A percentile compares a stretch with the other conserved stretches of the same genome.
Evolutionary conservation across 92 coral and sea anemone genomes (phyloP).

Genomic region (Porites lobata): DNA sequence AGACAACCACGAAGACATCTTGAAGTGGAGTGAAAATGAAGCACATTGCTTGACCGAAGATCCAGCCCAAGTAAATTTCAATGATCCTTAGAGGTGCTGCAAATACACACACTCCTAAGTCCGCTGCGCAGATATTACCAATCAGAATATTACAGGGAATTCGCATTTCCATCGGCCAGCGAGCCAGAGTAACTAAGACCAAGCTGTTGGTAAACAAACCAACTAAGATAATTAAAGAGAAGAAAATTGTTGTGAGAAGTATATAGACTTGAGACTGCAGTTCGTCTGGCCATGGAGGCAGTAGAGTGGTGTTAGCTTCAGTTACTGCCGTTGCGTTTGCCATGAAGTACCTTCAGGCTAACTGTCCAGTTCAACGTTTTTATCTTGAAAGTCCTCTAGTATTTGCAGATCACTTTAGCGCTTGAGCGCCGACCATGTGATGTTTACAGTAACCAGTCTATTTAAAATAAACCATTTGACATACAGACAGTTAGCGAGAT

Average conservation of each 20-base stretch:
- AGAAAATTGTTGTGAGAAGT: slow-evolving; percentile 41
- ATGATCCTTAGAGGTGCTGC: slow-evolving; percentile 65
- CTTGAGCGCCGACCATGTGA: too few relatives aligned
- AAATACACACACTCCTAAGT: slow-evolving; percentile 56
- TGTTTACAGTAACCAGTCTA: too few relatives aligned
- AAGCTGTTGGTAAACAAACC: slow-evolving; percentile 68
- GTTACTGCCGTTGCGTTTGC: not conserved
- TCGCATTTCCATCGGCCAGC: slow-evolving; percentile 64
- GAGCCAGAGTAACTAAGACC: slow-evolving; percentile 63
- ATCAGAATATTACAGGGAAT: slow-evolving; percentile 71
- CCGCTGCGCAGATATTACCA: slow-evolving; percentile 67
- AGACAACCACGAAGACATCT: slow-evolving; percentile 64
- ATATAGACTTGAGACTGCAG: not conserved
- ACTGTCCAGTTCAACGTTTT: too few relatives aligned
- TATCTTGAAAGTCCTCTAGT: too few relatives aligned
- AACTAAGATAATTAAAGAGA: slow-evolving; percentile 45
- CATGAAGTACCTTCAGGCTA: too few relatives aligned
- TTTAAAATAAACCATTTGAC: too few relatives aligned
- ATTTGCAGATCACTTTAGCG: too few relatives aligned
- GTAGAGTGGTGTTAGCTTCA: not conserved
- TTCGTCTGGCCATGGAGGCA: not conserved
- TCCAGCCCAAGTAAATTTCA: slow-evolving; percentile 68
- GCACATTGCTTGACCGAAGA: slow-evolving; percentile 59
- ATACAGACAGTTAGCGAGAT: too few relatives aligned
- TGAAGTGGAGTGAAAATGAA: slow-evolving; percentile 43